Evolutionary conservation across 37 sponge, comb jelly and placozoan species (phyloP), one percentile per base, ranked within the genome.

Genomic region (Bolinopsis microptera): DNA sequence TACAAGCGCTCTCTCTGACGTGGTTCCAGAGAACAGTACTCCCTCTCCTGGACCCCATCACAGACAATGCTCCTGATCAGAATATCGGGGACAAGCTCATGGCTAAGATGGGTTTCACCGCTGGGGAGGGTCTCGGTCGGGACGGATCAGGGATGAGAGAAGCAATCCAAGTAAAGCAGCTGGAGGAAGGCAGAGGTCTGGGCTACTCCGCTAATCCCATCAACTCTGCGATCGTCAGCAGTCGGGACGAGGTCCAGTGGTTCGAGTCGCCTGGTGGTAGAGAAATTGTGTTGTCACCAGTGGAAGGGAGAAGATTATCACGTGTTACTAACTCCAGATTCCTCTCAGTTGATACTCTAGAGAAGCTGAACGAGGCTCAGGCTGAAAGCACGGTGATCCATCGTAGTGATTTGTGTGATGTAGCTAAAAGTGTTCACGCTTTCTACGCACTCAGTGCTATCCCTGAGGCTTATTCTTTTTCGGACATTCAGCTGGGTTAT

Each of bases 281-380:
- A 23, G 22, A 27, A 23, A n/a, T 86, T 13, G 18, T 38, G 18
- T 2, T 34, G 25, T 41, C 24, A 18, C 27, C 90, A n/a, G 35
- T 34, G 13, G 27, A 27, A 3, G 90, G 90, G 25, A 13, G 90
- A 3, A 0, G 61, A 22, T 28, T 86, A 3, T 24, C 90, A n/a
- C 41, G n/a, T 0, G 90, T 86, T 2, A 86, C 90, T 5, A 86
- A 86, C 90, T 86, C 90, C 27, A 38, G 90, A 25, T 86, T 86
- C 26, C 61, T 86, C 0, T 41, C 90, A 3, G 61, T 41, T 18
- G 90, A 86, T 26, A 86, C 90, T 0, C 61, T 86, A 35, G 36
- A 41, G 26, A 86, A 39, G 26, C 90, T 86, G 61, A 86, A 86
- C 48, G 90, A 86, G 32, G 90, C 90, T n/a, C 28, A 39, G 30